Base-by-base conservation (phyloP, 1,140 invertebrate species). In the Drosophila novamexicana region DNA sequence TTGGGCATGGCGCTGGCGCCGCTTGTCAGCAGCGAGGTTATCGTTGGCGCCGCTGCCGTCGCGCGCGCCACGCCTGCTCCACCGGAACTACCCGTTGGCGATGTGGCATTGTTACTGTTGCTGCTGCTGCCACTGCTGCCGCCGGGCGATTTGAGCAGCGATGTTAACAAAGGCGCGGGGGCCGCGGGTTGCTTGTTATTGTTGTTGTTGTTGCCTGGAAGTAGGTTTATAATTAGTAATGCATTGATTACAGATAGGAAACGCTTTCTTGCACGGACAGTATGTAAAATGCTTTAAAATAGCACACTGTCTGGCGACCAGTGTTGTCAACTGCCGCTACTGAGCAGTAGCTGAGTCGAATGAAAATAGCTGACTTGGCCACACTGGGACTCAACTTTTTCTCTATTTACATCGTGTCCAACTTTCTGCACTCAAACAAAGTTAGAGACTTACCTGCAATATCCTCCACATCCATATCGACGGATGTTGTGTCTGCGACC, bases 131-230 rank as follows among this genome's bases (percentile, higher is more conserved):
- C 2, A 83, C 62, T 82, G 80, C 91, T 78, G 74, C 88, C 32
- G 92, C 96, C 52, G 95, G 93, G 96, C n/a, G 95, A 96, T 88
- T 97, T 96, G 1, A 98, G 93, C 10, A 97, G 93, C 70, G 96
- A 97, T 6, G 97, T 97, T 32, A 98, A 92, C n/a, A 97, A 91
- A 0, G 97, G 96, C 0, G 97, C 97, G 0, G 94, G 84, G 7
- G 52, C 78, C 52, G 57, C 9, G 53, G 68, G 75, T 32, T 63
- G 78, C 57, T 70, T 75, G 63, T 16, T 54, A 14, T 54, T 79
- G 61, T 12, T 47, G 29, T 39, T 22, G 22, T 22, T 22, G 22
- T 14, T 14, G 14, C n/a, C 67, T 73, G 22, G 1, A 50, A 54
- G n/a, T n/a, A 6, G 16, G 39, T 44, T 58, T 32, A 8, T 7